A percentile compares a stretch with the other conserved stretches of the same genome.
These are phyloP conservation scores for Channallabes apus DNA, from an alignment of 2,797 vertebrate species.

Conservation along the genomic window DNA sequence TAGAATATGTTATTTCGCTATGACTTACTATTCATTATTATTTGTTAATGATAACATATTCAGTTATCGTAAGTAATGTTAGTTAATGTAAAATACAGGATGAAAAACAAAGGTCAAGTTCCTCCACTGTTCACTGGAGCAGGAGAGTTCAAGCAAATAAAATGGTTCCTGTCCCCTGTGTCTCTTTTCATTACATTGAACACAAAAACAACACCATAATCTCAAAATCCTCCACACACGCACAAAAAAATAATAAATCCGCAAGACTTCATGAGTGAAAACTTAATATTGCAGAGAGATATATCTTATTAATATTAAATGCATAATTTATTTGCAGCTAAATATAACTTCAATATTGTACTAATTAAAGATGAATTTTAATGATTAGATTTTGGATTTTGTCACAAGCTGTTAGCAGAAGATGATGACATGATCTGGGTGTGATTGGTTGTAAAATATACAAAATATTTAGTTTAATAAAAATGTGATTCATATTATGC, in stretches of 20 bases:
- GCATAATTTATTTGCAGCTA: background rate
- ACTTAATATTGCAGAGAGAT: background rate
- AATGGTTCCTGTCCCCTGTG: background rate
- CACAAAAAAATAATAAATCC: constrained; percentile 34
- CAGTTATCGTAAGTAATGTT: background rate
- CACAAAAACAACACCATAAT: background rate
- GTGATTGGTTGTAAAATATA: background rate
- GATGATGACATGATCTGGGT: background rate
- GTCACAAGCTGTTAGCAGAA: background rate
- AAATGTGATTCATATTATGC: background rate
- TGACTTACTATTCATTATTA: background rate
- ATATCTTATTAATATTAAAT: background rate
- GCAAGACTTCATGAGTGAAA: background rate
- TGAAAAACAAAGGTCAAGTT: background rate
- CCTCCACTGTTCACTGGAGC: background rate
- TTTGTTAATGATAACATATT: background rate
- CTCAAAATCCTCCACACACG: constrained; percentile 25
- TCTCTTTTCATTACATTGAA: background rate
- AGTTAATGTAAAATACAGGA: background rate
- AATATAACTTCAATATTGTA: background rate
- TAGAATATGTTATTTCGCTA: background rate
- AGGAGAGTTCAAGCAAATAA: background rate
- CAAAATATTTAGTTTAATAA: background rate
- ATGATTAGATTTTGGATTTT: background rate
- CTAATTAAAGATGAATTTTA: background rate